These are phyloP conservation scores for Mechanitis mazaeus DNA, from an alignment of 2,888 invertebrate genomes.

Conservation along the genomic window DNA sequence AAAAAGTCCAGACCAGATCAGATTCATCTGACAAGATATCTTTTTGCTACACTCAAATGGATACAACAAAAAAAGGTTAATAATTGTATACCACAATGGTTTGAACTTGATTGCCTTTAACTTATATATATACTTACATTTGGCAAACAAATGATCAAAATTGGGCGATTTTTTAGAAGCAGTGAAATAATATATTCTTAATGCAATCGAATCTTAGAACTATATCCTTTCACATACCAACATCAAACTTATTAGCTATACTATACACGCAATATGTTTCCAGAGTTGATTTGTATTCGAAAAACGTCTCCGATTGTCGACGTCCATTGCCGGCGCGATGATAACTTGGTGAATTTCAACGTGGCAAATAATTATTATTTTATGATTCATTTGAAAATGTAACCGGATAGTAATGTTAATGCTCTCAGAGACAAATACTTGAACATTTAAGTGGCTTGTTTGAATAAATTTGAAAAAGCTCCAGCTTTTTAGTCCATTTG, in stretches of 20 bases:
- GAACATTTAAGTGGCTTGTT: not conserved
- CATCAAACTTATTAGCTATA: conserved; percentile 17
- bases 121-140: no score
- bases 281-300: conserved; percentile 27
- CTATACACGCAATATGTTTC: conserved; percentile 24
- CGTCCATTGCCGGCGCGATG: conserved; percentile 10
- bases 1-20: conserved; percentile 24
- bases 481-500: not conserved
- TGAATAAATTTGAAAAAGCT: conserved; percentile 1
- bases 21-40: conserved; percentile 24
- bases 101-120: conserved; percentile 10
- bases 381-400: no score
- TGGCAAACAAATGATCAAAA: no score
- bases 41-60: conserved; percentile 22
- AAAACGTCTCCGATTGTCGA: conserved; percentile 16
- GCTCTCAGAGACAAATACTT: not conserved
- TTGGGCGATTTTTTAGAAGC: no score
- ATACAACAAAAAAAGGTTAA: conserved; percentile 8
- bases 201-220: no score
- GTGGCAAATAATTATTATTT: not conserved
- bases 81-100: conserved; percentile 8
- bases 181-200: no score
- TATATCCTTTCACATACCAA: not conserved
- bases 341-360: not conserved
- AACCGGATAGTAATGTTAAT: no score